Evolutionary conservation across 2,797 vertebrate genomes (phyloP).

Genomic region (Phataginus tricuspis): DNA sequence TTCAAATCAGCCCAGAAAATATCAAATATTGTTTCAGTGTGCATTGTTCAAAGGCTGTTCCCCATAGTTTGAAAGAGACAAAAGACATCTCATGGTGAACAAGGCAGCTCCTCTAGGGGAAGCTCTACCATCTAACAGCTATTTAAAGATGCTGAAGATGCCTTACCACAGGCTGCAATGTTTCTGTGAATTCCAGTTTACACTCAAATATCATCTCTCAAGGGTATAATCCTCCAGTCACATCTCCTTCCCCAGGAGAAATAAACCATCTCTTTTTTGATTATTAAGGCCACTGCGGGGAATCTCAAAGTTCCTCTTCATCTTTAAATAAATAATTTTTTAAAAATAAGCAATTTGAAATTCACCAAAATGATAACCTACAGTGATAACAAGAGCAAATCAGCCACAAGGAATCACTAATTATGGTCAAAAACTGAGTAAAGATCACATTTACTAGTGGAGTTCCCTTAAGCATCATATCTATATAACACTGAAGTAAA

Average conservation of each 20-base stretch:
- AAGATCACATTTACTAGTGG: conserved; percentile 29
- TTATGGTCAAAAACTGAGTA: neutral
- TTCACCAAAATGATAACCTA: neutral
- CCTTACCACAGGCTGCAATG: conserved; percentile 61
- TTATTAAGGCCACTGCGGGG: conserved; percentile 45
- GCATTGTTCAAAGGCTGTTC: conserved; percentile 42
- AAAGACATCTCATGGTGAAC: neutral
- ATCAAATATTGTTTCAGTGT: conserved; percentile 18
- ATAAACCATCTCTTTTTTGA: conserved; percentile 46
- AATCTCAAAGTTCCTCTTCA: neutral
- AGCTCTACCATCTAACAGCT: conserved; percentile 37
- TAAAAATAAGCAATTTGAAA: conserved; percentile 33
- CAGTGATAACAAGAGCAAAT: neutral
- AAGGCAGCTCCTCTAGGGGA: conserved; percentile 36
- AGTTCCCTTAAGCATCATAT: neutral
- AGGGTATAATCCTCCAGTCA: conserved; percentile 61
- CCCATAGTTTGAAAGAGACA: conserved; percentile 8
- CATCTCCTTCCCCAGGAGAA: conserved; percentile 67
- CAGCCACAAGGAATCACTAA: conserved; percentile 16
- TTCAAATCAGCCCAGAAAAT: conserved; percentile 41
- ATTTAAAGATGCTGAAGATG: conserved; percentile 64
- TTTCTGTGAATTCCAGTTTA: conserved; percentile 75
- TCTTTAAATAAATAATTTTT: conserved; percentile 56
- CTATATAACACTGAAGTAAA: neutral
- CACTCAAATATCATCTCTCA: conserved; percentile 64